A percentile compares a stretch with the other conserved stretches of the same genome.
These are phyloP conservation scores for Engraulis encrasicolus DNA, from an alignment of 2,113 vertebrate genomes.

Conservation along the genomic window DNA sequence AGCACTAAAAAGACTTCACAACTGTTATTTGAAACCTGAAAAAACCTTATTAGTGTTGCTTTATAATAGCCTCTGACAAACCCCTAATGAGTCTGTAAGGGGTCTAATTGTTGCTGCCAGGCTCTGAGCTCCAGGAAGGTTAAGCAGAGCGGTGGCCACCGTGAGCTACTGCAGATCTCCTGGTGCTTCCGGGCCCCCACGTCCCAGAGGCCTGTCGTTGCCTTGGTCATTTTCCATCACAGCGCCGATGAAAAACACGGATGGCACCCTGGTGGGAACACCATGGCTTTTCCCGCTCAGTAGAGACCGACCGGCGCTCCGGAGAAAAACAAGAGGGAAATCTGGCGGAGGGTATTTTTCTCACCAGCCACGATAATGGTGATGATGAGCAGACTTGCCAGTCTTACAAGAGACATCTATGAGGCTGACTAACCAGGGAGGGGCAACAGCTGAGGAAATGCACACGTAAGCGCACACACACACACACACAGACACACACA, in stretches of 20 bases:
- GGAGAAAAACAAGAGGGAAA: slow-evolving; percentile 50
- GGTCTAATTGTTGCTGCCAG: neutral
- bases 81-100: neutral
- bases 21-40: too few relatives aligned
- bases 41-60: too few relatives aligned
- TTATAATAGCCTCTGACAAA: too few relatives aligned
- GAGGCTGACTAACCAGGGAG: too few relatives aligned
- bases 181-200: slow-evolving; percentile 36
- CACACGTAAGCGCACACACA: too few relatives aligned
- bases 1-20: too few relatives aligned
- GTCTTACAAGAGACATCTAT: neutral
- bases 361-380: slow-evolving; percentile 31
- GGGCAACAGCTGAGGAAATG: too few relatives aligned
- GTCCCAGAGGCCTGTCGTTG: slow-evolving; percentile 64
- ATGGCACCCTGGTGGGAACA: slow-evolving; percentile 56
- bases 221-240: slow-evolving; percentile 75
- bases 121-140: slow-evolving; percentile 13
- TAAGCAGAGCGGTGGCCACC: slow-evolving; percentile 20
- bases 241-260: slow-evolving; percentile 46
- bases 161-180: slow-evolving; percentile 30
- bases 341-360: slow-evolving; percentile 49
- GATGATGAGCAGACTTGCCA: neutral
- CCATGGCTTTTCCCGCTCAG: slow-evolving; percentile 42
- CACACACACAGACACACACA: too few relatives aligned
- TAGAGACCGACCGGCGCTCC: slow-evolving; percentile 38